Base-by-base conservation (phyloP, 2,113 vertebrate genomes). In the Nicator chloris region DNA sequence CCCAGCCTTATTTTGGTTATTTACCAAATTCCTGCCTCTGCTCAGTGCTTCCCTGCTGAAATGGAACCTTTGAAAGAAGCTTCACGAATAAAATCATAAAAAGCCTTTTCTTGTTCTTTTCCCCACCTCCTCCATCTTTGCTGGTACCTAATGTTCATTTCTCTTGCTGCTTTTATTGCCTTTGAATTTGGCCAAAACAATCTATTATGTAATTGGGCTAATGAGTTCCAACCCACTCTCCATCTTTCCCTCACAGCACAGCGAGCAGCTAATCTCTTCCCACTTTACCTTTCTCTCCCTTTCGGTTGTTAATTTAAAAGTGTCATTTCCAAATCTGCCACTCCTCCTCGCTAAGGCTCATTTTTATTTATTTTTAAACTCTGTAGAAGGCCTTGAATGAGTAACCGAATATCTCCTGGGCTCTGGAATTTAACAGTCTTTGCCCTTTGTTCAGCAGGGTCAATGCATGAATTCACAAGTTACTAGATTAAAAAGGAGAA, bases 381-480 rank as follows among this genome's bases (percentile, higher is more conserved):
- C 88, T 73, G 54, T 71, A 35, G 80, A 77, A 91, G 60, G 71
- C 86, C 69, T 68, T 96, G 90, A 96, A 96, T 97, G 40, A 92
- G 90, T 96, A 95, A 97, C 80, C 1, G 1, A 93, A 39, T 95
- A 86, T 96, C 93, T 97, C 92, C 83, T 83, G 92, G 94, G 92
- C 92, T 86, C 76, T 96, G 95, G 96, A 95, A 90, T 95, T 94
- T 83, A 90, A 65, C 90, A 90, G 47, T 59, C 85, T 93, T 82
- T 96, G 92, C 93, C 94, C 95, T 96, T 93, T 94, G 92, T 83
- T 92, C 76, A 1, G 19, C 76, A 83, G 88, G 93, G 71, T 88
- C 95, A 92, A 37, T 88, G 94, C 92, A 86, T 75, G 93, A 96
- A 96, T 96, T 95, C 93, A 96, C 93, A 88, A 93, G 88, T 92